Percentiles rank a stretch among this genome's conserved stretches.
Evolutionary conservation across 2,797 vertebrate species (phyloP).

Genomic region (Premnoplex brunnescens): DNA sequence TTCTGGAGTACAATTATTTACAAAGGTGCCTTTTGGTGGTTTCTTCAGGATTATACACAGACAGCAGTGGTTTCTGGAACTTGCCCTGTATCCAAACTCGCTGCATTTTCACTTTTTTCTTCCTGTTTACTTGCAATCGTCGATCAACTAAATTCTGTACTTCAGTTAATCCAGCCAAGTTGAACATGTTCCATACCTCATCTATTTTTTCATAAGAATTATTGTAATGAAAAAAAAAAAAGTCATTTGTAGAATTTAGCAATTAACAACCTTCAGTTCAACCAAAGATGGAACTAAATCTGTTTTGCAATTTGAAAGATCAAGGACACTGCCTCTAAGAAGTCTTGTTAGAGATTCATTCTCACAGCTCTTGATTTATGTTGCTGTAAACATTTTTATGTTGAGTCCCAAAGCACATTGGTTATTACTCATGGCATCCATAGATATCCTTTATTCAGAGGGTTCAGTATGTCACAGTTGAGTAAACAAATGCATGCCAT

Average conservation of each 20-base stretch:
- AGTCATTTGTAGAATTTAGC: not conserved
- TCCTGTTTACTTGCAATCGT: conserved; percentile 91
- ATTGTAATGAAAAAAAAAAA: not conserved
- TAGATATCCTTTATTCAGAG: not conserved
- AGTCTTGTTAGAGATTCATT: not conserved
- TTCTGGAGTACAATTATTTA: conserved; percentile 5
- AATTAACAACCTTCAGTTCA: not conserved
- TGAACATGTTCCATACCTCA: conserved; percentile 86
- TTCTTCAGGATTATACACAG: conserved; percentile 37
- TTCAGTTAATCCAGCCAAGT: conserved; percentile 85
- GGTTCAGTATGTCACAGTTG: not conserved
- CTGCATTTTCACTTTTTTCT: conserved; percentile 88
- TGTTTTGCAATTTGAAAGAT: not conserved
- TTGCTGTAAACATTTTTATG: not conserved
- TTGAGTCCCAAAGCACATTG: not conserved
- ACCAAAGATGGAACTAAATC: not conserved
- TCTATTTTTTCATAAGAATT: conserved; percentile 74
- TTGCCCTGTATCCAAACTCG: conserved; percentile 95
- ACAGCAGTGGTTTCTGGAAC: conserved; percentile 80
- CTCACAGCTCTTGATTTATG: not conserved
- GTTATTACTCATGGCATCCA: not conserved
- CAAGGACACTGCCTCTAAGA: not conserved
- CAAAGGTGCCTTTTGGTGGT: not conserved
- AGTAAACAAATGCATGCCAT: not conserved
- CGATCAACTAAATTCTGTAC: conserved; percentile 90